phyloP scores from a whole-genome alignment of 2,797 vertebrate species.

The Enteromius thamalakanensis region DNA sequence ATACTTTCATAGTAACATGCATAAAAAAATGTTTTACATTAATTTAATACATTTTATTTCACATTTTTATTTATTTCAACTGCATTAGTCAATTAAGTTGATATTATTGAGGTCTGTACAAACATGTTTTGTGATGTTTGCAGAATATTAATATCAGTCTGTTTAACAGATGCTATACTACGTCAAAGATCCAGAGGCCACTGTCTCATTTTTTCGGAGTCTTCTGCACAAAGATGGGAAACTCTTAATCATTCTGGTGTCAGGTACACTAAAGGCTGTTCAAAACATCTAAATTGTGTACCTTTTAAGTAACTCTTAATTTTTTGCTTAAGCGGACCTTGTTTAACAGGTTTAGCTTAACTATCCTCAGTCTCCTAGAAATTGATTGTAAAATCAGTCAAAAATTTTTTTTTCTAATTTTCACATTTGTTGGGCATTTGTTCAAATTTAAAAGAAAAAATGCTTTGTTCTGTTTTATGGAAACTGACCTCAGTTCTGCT shows the following conservation, averaged over 20 bases:
- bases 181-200: constrained; percentile 82
- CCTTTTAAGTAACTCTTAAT: not conserved
- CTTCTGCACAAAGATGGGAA: constrained; percentile 83
- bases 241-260: constrained; percentile 87
- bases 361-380: not conserved
- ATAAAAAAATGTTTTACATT: no score
- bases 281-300: not conserved
- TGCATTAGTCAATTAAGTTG: not conserved
- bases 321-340: not conserved
- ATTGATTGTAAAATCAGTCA: not conserved
- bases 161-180: constrained; percentile 91
- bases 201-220: constrained; percentile 85
- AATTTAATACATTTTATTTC: not conserved
- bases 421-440: not conserved
- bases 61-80: not conserved
- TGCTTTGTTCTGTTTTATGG: not conserved
- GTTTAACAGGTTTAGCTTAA: not conserved
- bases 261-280: constrained; percentile 76
- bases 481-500: not conserved
- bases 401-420: not conserved
- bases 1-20: not conserved
- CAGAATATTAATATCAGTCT: constrained; percentile 33
- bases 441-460: not conserved
- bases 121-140: not conserved
- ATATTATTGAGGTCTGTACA: not conserved